Base-by-base conservation (phyloP, 2,113 vertebrate genomes). In the Melanotaenia duboulayi region DNA sequence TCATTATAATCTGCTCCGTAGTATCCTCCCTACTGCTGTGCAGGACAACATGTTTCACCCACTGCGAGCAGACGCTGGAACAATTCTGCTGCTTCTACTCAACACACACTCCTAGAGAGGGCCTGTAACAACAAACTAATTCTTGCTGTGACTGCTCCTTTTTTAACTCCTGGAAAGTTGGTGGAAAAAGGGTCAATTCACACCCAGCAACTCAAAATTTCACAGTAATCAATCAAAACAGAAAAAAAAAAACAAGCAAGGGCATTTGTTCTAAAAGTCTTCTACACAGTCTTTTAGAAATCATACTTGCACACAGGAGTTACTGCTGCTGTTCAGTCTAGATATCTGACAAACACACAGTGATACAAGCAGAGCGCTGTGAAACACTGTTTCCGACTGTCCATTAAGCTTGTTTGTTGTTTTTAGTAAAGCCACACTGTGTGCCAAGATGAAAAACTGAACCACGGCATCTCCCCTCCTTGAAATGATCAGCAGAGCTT, bases 1-100 rank as follows among this genome's bases (percentile, higher is more conserved):
- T 94, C 90, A 91, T 92, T 88, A 92, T 94, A 93, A 93, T 93
- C 92, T 92, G 79, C 91, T 86, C 91, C 60, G 69, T 86, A 83
- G 89, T 82, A 59, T 88, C 86, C 89, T 89, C 83, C 85, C 88
- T 78, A 91, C 89, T 68, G 87, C 84, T 81, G 87, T 70, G 85
- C 88, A 78, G 92, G 92, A 90, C 92, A 91, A 90, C 92, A 91
- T 92, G 92, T 85, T 90, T 88, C 84, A 78, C 89, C 89, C 71
- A 84, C 87, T 75, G 90, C 87, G 89, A 89, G 82, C 83, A 85
- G 72, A 89, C 71, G 70, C 71, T 83, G 74, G 68, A 90, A 82
- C 87, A 77, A 74, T 65, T 77, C 81, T 49, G 75, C 81, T 80
- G 71, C 83, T 73, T 67, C 48, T 85, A 76, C 81, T 42, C 74